phyloP scores from a whole-genome alignment of 1,140 invertebrate species.

The Maniola jurtina region DNA sequence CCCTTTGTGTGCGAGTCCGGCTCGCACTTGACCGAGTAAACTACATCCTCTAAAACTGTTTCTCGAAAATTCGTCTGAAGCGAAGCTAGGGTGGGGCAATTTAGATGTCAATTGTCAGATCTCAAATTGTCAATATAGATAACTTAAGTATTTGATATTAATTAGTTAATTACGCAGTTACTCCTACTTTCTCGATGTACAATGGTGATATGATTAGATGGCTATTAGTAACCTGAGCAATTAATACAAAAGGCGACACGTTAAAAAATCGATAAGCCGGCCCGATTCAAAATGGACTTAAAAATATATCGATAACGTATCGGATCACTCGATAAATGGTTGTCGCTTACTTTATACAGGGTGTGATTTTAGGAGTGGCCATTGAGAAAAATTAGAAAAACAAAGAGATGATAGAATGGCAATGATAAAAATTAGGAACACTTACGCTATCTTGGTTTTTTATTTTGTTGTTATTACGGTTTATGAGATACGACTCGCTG shows the following conservation, averaged over 20 bases:
- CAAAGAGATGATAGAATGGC: not conserved
- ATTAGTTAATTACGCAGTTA: not conserved
- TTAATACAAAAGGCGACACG: conserved; percentile 28
- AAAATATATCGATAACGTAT: conserved; percentile 28
- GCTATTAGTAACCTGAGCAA: conserved; percentile 7
- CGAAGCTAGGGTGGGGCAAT: too few relatives aligned
- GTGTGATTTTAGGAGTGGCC: not conserved
- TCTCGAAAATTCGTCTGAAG: too few relatives aligned
- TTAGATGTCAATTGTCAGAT: too few relatives aligned
- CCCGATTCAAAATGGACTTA: conserved; percentile 37
- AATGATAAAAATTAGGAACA: too few relatives aligned
- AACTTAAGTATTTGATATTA: too few relatives aligned
- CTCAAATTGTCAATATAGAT: too few relatives aligned
- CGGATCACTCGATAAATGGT: conserved; percentile 23
- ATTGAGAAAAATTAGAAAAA: not conserved
- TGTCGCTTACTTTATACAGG: conserved; percentile 24
- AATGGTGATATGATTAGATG: not conserved
- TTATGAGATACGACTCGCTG: too few relatives aligned
- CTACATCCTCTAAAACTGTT: too few relatives aligned
- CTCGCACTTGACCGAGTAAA: too few relatives aligned
- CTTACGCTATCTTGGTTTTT: too few relatives aligned
- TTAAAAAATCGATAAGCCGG: conserved; percentile 34
- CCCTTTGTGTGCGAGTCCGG: too few relatives aligned
- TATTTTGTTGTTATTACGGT: too few relatives aligned
- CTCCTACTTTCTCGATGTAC: conserved; percentile 3